These are phyloP conservation scores for Chromis chromis DNA, from an alignment of 2,797 vertebrate species.

Conservation along the genomic window DNA sequence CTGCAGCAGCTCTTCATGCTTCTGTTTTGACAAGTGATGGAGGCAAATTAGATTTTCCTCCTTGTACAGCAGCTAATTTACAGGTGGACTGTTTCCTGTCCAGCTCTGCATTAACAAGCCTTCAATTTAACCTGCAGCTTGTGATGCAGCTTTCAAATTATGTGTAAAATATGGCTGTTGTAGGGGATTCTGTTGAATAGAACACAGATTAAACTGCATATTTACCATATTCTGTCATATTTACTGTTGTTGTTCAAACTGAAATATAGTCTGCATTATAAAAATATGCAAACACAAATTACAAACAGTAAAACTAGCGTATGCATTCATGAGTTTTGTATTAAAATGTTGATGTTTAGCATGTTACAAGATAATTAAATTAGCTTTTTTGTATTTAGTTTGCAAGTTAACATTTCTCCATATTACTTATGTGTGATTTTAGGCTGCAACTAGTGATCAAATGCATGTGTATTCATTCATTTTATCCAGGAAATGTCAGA, in stretches of 20 bases:
- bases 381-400: not conserved
- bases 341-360: too few relatives aligned
- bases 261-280: too few relatives aligned
- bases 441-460: not conserved
- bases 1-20: not conserved
- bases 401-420: not conserved
- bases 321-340: too few relatives aligned
- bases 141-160: constrained; percentile 18
- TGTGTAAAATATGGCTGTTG: too few relatives aligned
- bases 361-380: too few relatives aligned
- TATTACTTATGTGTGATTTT: not conserved
- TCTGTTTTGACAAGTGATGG: constrained; percentile 65
- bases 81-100: constrained; percentile 49
- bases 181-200: not conserved
- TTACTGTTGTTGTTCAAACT: too few relatives aligned
- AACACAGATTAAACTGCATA: not conserved
- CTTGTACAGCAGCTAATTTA: constrained; percentile 38
- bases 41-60: constrained; percentile 52
- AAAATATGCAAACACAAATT: too few relatives aligned
- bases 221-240: too few relatives aligned
- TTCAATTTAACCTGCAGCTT: constrained; percentile 23
- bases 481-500: too few relatives aligned
- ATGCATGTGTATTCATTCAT: too few relatives aligned
- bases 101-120: constrained; percentile 29
- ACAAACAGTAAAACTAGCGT: too few relatives aligned